Evolutionary conservation across 1,140 invertebrate species (phyloP).

Genomic region (Zaprionus vittiger): DNA sequence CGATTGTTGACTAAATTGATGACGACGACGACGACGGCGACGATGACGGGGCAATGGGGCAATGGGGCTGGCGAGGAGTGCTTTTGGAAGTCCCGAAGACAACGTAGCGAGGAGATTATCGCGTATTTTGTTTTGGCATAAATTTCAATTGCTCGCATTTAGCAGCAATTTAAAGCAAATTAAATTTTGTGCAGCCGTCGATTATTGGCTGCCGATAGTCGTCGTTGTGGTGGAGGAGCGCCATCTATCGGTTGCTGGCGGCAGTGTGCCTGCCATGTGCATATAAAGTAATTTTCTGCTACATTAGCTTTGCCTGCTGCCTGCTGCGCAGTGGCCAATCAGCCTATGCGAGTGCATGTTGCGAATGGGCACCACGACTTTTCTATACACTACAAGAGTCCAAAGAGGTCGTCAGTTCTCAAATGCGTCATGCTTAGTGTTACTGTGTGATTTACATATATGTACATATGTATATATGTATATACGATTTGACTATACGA

Average conservation of each 20-base stretch:
- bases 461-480: background rate
- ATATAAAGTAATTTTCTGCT: conserved; percentile 82
- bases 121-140: conserved; percentile 70
- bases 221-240: conserved; percentile 42
- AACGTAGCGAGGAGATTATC: conserved; percentile 62
- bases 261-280: conserved; percentile 64
- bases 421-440: background rate
- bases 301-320: conserved; percentile 68
- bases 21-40: conserved; percentile 70
- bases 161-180: conserved; percentile 81
- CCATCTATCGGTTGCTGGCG: conserved; percentile 65
- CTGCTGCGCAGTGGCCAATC: conserved; percentile 32
- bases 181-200: conserved; percentile 65
- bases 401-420: too few relatives aligned
- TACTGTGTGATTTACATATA: conserved; percentile 9
- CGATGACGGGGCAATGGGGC: background rate
- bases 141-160: conserved; percentile 82
- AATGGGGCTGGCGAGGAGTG: background rate
- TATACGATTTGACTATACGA: background rate
- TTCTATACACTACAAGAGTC: conserved; percentile 30
- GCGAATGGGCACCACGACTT: conserved; percentile 24
- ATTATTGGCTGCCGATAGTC: conserved; percentile 78
- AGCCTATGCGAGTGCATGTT: background rate
- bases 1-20: conserved; percentile 77
- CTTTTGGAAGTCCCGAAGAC: conserved; percentile 18